Evolutionary conservation across 2,113 vertebrate species (phyloP), one percentile per base, ranked within the genome.

Genomic region (Callospermophilus lateralis): DNA sequence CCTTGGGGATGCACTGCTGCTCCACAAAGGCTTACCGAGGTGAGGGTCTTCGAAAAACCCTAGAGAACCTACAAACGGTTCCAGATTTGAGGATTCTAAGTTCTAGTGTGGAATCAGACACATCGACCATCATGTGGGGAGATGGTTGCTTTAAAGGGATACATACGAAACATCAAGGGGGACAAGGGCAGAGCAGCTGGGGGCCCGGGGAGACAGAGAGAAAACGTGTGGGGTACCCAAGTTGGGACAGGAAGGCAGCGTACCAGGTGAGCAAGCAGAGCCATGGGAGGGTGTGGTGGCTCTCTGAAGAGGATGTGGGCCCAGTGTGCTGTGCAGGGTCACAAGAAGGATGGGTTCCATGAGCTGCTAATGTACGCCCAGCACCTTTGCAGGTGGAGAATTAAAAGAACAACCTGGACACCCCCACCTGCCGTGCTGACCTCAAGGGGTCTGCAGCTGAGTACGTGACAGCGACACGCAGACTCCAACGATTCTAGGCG

Each of bases 391-490:
- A 90, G 53, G 34, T 1, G 0, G 19, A 72, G 16, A 32, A n/a
- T 0, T 4, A 13, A 24, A 34, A 16, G 42, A 2, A 1, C 6
- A 20, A 34, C 9, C 2, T 4, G 34, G 67, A 20, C 8, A 61
- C 11, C 51, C 17, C 8, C 22, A 32, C 39, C 48, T 8, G 34
- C n/a, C 20, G 5, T 9, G 45, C 37, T 5, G 9, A 28, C 73
- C 34, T 85, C 67, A 30, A 51, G 13, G 32, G 12, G 51, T 32
- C 7, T 45, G 34, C 37, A 4, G 34, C 19, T 11, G 45, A 20
- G 8, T 0, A 3, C 39, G 90, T 0, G 26, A 73, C 0, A 30
- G 37, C 58, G 37, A 39, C 19, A 72, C 2, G 24, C 0, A 7
- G 37, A 20, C 81, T 2, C 39, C 10, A 37, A 53, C 4, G 16